Base-by-base conservation (phyloP, 2,113 vertebrate species). In the Thalassarche chlororhynchos region DNA sequence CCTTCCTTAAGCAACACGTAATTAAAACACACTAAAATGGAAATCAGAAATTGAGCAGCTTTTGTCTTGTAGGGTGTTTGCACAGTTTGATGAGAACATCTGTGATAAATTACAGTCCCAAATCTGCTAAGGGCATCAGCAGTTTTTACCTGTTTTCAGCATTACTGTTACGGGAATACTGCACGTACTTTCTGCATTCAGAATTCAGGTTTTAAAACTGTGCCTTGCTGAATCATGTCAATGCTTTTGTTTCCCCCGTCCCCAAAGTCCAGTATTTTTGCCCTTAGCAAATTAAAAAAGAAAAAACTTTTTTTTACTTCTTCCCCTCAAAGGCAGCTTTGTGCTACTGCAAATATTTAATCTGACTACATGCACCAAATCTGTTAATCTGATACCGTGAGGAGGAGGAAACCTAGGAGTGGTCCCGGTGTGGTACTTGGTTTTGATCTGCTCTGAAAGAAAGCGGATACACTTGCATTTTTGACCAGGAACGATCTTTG, bases 41-140 rank as follows among this genome's bases (percentile, higher is more conserved):
- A 93, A 94, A 97, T 97, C 74, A 95, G 95, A 93, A 97, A 93
- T 96, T 82, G 94, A 96, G 88, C 94, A 93, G 94, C 93, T 97
- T 97, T 96, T 98, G 90, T 97, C 84, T 97, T 64, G 10, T 66
- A 87, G 74, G 90, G 58, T 92, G 81, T 96, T 96, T 97, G 96
- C 92, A 92, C 78, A 95, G 98, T 98, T 97, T 95, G 98, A 97
- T 98, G 97, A 81, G 96, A 97, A 98, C 98, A 98, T 98, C 98
- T 98, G 98, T 97, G 96, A 98, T 98, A 97, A 97, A 98, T 98
- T 98, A 98, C 86, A 92, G 91, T 95, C 85, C 84, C 52, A 81
- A 98, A 98, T 98, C 98, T 98, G 98, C 94, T 98, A 96, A 97
- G 98, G 97, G 98, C 96, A 98, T 98, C 97, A 98, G 97, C 42